These are phyloP conservation scores for Cylloceria caligata DNA, from an alignment of 2,888 invertebrate species.

Conservation along the genomic window DNA sequence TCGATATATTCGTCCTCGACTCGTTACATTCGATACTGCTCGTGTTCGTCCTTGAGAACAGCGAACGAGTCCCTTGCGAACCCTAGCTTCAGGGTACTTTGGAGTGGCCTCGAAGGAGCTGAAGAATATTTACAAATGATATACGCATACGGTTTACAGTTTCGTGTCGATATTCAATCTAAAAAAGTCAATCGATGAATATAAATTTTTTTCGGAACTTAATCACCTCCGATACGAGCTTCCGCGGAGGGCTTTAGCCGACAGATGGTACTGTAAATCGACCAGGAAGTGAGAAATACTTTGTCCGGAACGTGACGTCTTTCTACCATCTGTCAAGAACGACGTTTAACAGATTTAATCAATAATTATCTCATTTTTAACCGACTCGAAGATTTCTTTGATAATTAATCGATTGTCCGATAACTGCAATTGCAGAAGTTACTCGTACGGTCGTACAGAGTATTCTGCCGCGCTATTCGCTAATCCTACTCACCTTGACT, in stretches of 20 bases:
- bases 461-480: conserved; percentile 24
- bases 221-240: conserved; percentile 62
- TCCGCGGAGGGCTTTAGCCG: conserved; percentile 50
- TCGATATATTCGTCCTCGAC: not conserved
- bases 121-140: conserved; percentile 48
- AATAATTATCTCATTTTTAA: conserved; percentile 10
- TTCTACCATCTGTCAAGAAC: conserved; percentile 36
- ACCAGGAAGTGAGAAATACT: conserved; percentile 50
- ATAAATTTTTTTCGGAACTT: not conserved
- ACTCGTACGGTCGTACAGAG: conserved; percentile 13
- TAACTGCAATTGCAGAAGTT: not conserved
- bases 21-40: conserved; percentile 50
- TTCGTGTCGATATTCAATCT: not conserved
- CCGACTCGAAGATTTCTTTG: conserved; percentile 12
- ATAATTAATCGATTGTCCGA: conserved; percentile 15
- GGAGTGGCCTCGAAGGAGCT: conserved; percentile 60
- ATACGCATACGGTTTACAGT: not conserved
- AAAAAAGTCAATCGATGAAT: conserved; percentile 10
- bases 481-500: conserved; percentile 64
- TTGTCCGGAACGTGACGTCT: conserved; percentile 13
- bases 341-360: not conserved
- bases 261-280: conserved; percentile 55
- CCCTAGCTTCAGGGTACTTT: conserved; percentile 41
- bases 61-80: conserved; percentile 44
- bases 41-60: conserved; percentile 51